Base-by-base conservation (phyloP, 2,797 vertebrate species). In the Hemibagrus guttatus region DNA sequence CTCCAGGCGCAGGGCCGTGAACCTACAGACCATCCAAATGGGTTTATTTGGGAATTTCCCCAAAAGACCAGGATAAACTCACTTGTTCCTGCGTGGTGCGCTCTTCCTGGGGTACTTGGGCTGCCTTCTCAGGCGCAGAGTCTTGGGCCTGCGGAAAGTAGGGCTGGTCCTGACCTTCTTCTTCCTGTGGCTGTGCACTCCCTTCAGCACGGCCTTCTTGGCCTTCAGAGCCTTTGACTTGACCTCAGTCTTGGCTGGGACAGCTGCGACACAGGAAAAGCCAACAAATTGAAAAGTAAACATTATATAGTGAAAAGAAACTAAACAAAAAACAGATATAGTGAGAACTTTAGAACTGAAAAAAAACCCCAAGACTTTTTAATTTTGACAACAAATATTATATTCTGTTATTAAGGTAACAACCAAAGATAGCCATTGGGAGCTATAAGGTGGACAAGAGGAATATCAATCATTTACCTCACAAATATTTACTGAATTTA, bases 61-160 rank as follows among this genome's bases (percentile, higher is more conserved):
- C 31, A 26, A 54, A 16, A 1, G 2, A 74, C 46, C 46, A 49
- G 7, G 7, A 49, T 1, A 4, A 19, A 92, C 95, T 92, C 86
- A 99, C 98, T 99, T 99, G 95, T 99, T 99, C 89, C 98, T 97
- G 91, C 97, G 96, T 9, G 98, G 98, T 49, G 98, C 98, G 1
- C 98, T 98, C 92, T 99, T 99, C 79, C 97, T 96, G 86, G 98
- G 98, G 90, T 99, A 99, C 90, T 99, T 99, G 89, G 98, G 98
- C 91, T 98, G 97, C 83, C 98, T 96, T 84, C 97, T 95, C 86
- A 99, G 96, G 84, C 97, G 95, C 56, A 98, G 93, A 0, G 98
- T 99, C 93, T 99, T 99, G 39, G 98, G 98, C 88, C 97, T 95
- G 90, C 97, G 95, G 94, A 99, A 99, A 75, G 98, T 99, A 88